Evolutionary conservation across 1,140 invertebrate species (phyloP).

Genomic region (Pollicipes pollicipes): DNA sequence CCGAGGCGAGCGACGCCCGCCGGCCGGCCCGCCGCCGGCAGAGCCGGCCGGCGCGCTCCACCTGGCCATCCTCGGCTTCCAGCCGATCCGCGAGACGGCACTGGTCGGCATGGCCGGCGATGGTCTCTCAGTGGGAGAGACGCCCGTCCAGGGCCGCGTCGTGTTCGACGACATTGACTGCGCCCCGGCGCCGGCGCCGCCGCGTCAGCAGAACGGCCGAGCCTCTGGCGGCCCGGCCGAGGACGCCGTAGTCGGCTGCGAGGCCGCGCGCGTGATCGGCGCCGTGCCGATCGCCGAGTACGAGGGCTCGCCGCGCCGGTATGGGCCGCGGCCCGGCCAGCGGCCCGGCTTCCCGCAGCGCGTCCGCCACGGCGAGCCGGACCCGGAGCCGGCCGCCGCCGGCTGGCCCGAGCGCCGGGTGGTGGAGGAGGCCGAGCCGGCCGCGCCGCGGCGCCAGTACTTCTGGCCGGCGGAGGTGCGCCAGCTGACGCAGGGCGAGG

Average conservation of each 20-base stretch:
- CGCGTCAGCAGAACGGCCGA: conserved; percentile 14
- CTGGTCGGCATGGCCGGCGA: conserved; percentile 12
- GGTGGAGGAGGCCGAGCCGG: background rate
- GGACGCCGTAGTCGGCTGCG: too few relatives aligned
- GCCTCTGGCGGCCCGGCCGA: conserved; percentile 15
- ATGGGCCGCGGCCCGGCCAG: conserved; percentile 35
- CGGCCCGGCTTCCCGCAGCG: conserved; percentile 20
- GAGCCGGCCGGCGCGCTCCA: conserved; percentile 8
- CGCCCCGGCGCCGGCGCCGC: conserved; percentile 12
- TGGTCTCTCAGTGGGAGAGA: conserved; percentile 8
- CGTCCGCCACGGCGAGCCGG: conserved; percentile 12
- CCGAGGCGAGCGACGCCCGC: conserved; percentile 25
- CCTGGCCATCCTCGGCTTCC: conserved; percentile 11
- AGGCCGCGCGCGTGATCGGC: conserved; percentile 47
- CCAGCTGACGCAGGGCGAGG: background rate
- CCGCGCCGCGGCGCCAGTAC: background rate
- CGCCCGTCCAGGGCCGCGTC: background rate
- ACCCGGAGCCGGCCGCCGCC: conserved; percentile 12
- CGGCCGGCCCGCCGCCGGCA: conserved; percentile 22
- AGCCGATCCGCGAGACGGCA: conserved; percentile 13
- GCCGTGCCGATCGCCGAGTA: conserved; percentile 76
- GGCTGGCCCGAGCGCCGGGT: background rate
- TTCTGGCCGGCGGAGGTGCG: conserved; percentile 6
- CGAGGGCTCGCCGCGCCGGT: conserved; percentile 71
- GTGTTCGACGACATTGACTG: background rate